Percentiles rank a stretch among this genome's conserved stretches.
These are phyloP conservation scores for Drosophila triauraria DNA, from an alignment of 1,140 invertebrate species.

Conservation along the genomic window DNA sequence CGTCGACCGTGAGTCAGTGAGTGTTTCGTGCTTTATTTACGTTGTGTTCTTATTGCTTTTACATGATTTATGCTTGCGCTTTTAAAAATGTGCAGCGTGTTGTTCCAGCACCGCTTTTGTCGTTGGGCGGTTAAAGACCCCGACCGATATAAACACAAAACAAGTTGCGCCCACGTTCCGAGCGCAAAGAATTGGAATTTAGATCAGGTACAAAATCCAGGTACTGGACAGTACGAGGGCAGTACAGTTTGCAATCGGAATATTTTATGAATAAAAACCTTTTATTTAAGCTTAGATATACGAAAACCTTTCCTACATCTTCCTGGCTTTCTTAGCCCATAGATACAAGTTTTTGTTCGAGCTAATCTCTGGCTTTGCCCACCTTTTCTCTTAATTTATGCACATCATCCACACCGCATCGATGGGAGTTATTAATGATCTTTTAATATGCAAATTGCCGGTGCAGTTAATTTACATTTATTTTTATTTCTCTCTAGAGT, in stretches of 20 bases:
- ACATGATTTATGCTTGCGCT: constrained; percentile 60
- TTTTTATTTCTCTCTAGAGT: constrained; percentile 20
- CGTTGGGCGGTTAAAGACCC: constrained; percentile 65
- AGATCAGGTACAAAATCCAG: constrained; percentile 25
- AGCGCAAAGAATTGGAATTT: constrained; percentile 8
- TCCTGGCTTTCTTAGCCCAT: not conserved
- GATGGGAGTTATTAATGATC: constrained; percentile 34
- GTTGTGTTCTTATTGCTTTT: constrained; percentile 40
- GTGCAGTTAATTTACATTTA: constrained; percentile 47
- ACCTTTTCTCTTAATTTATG: constrained; percentile 43
- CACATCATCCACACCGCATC: constrained; percentile 32
- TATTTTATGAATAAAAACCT: not conserved
- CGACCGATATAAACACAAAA: constrained; percentile 19
- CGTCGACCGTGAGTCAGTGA: constrained; percentile 27
- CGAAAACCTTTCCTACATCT: not conserved
- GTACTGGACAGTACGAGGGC: constrained; percentile 1
- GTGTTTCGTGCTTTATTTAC: constrained; percentile 25
- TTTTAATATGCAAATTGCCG: constrained; percentile 54
- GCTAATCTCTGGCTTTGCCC: constrained; percentile 6
- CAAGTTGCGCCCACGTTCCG: constrained; percentile 40
- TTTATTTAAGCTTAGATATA: not conserved
- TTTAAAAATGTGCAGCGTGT: constrained; percentile 53
- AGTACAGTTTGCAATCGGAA: constrained; percentile 8
- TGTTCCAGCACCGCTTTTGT: constrained; percentile 26
- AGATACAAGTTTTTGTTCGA: not conserved